Conservation (phyloP, 2,888 invertebrate species). For the Nymphalis urticae region DNA sequence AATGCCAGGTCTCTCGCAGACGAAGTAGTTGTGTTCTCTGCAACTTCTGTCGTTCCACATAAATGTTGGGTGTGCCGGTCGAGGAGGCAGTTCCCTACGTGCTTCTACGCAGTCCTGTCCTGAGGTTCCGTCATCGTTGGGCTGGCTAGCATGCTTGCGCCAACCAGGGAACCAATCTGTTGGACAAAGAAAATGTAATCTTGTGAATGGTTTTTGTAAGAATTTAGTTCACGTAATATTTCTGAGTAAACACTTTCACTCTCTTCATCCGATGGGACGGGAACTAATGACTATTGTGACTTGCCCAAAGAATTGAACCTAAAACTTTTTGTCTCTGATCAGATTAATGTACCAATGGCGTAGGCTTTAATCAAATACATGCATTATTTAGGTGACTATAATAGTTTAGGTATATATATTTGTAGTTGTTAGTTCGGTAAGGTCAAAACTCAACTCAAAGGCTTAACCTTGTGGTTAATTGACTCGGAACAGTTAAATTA, state of each 20-base stretch:
- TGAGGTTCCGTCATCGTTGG: constrained; percentile 91
- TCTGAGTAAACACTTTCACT: not conserved
- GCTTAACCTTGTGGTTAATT: not conserved
- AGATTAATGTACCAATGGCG: too few relatives aligned
- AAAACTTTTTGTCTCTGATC: too few relatives aligned
- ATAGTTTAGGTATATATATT: not conserved
- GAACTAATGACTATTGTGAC: too few relatives aligned
- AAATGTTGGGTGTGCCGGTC: constrained; percentile 80
- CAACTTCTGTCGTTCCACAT: constrained; percentile 93
- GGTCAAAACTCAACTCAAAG: constrained; percentile 1
- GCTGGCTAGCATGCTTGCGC: constrained; percentile 87
- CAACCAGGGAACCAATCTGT: constrained; percentile 93
- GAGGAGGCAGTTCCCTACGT: constrained; percentile 84
- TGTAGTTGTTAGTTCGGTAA: not conserved
- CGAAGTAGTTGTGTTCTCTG: constrained; percentile 86
- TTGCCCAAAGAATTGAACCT: not conserved
- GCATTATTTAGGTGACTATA: too few relatives aligned
- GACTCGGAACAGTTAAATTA: not conserved
- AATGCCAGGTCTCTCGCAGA: constrained; percentile 86
- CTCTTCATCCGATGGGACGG: not conserved
- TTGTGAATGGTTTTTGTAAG: too few relatives aligned
- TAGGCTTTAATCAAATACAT: too few relatives aligned
- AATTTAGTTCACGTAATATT: not conserved
- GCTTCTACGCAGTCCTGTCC: constrained; percentile 92
- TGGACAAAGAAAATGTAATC: constrained; percentile 23